Base-by-base conservation (phyloP, 1,140 invertebrate genomes). In the Agrypnia vestita region DNA sequence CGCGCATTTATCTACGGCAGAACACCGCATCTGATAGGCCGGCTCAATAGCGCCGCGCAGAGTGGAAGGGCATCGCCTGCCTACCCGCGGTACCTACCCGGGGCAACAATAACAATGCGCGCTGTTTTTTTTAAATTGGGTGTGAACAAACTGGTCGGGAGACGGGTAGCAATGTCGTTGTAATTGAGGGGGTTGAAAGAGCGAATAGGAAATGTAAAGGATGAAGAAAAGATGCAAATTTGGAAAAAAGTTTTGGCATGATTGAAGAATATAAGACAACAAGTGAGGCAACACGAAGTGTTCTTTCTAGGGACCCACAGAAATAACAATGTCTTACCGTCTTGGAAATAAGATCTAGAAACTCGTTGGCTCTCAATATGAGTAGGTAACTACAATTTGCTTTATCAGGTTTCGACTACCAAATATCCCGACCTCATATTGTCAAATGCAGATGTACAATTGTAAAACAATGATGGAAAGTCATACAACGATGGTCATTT, bases 1-100 rank as follows among this genome's bases (percentile, higher is more conserved):
- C 77, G 72, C 78, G 82, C 71, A 81, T 81, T 83, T 83, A 81
- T 79, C 76, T 76, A 73, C 75, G 72, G 64, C 78, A 80, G 73
- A 56, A 78, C 76, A 78, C 62, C 47, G 74, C 74, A 76, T 61
- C 74, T 61, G 59, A 76, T 76, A 73, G 69, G 49, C 11, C 69
- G 49, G 47, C 51, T 73, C 47, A 73, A 13, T 73, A 69, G 64
- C 64, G 64, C 64, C 64, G 17, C 10, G 15, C 44, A 69, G 21
- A 47, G 46, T 69, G 64, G n/a, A 69, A 69, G 64, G 64, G 64
- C n/a, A n/a, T n/a, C n/a, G n/a, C 46, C 17, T 35, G 43, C 9
- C 25, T 59, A 21, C 55, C 15, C 13, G n/a, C n/a, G 15, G 64
- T 69, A 17, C 13, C 7, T 47, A 47, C 64, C 44, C 43, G 3